Percentiles rank a stretch among this genome's conserved stretches.
These are phyloP conservation scores for Drosophila helvetica DNA, from an alignment of 2,888 invertebrate species.

Conservation along the genomic window DNA sequence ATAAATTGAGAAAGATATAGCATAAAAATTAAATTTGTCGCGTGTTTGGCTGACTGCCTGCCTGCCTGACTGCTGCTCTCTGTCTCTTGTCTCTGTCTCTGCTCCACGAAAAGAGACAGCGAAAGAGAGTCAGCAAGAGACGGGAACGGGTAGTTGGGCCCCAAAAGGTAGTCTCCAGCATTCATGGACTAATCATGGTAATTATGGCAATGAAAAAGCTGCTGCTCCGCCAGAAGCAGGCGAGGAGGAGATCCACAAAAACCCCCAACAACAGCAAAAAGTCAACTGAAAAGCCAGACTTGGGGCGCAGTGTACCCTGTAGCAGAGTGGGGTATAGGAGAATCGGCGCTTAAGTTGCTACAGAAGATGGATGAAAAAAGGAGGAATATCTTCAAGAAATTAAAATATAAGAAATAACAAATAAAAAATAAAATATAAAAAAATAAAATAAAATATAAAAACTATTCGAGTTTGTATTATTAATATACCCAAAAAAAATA, in stretches of 20 bases:
- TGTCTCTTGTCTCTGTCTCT: slow-evolving; percentile 1
- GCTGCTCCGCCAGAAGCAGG: slow-evolving; percentile 38
- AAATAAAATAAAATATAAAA: not conserved
- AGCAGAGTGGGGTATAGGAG: slow-evolving; percentile 9
- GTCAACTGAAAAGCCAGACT: slow-evolving; percentile 31
- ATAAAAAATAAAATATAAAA: not conserved
- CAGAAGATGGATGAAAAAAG: not conserved
- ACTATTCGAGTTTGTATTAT: no score
- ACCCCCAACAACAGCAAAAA: slow-evolving; percentile 32
- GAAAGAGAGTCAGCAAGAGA: slow-evolving; percentile 22
- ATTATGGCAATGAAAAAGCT: slow-evolving; percentile 80
- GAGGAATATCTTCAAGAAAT: no score
- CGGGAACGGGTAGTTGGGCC: slow-evolving; percentile 5
- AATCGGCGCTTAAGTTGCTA: not conserved
- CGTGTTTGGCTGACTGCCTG: slow-evolving; percentile 77
- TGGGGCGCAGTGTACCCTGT: slow-evolving; percentile 42
- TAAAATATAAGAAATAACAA: not conserved
- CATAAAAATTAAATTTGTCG: slow-evolving; percentile 76
- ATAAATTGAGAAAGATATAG: slow-evolving; percentile 63
- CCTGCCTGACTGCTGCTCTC: slow-evolving; percentile 63
- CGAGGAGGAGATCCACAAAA: slow-evolving; percentile 39
- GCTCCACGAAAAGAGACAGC: slow-evolving; percentile 27
- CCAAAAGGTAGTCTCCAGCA: slow-evolving; percentile 53
- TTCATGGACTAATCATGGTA: slow-evolving; percentile 77
- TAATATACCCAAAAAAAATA: not conserved